Evolutionary conservation across 2,888 invertebrate species (phyloP).

Genomic region (Epirrhoe tristata): DNA sequence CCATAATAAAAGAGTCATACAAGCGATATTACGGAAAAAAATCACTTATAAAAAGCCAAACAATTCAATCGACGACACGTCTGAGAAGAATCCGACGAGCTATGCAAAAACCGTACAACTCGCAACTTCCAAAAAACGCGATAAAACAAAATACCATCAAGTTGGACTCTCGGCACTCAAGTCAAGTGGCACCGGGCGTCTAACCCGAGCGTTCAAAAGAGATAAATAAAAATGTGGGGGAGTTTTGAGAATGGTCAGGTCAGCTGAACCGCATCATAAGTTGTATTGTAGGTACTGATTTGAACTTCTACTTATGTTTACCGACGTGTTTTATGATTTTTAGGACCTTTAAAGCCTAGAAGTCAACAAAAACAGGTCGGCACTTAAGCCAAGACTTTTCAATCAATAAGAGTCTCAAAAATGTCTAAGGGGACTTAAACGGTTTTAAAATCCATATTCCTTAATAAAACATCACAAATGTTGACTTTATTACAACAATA

Average conservation of each 20-base stretch:
- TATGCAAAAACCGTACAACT: constrained; percentile 20
- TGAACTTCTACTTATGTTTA: too few relatives aligned
- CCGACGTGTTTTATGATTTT: too few relatives aligned
- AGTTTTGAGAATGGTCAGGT: constrained; percentile 47
- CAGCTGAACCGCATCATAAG: background rate
- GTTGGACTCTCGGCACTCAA: constrained; percentile 54
- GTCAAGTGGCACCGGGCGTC: constrained; percentile 62
- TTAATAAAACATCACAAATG: too few relatives aligned
- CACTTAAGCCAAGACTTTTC: too few relatives aligned
- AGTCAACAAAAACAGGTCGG: too few relatives aligned
- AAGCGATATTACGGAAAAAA: background rate
- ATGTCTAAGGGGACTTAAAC: too few relatives aligned
- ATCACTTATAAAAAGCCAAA: background rate
- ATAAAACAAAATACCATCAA: constrained; percentile 49
- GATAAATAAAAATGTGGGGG: constrained; percentile 65
- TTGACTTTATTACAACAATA: background rate
- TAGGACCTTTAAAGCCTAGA: too few relatives aligned
- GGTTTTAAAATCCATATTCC: too few relatives aligned
- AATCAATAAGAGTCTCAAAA: too few relatives aligned
- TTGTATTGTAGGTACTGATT: too few relatives aligned
- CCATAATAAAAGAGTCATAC: too few relatives aligned
- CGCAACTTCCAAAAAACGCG: constrained; percentile 39
- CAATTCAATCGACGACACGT: background rate
- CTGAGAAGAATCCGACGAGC: constrained; percentile 3
- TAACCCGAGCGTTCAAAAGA: constrained; percentile 55